A percentile compares a stretch with the other conserved stretches of the same genome.
These are phyloP conservation scores for Leucophenga montana DNA, from an alignment of 2,888 invertebrate species.

Conservation along the genomic window DNA sequence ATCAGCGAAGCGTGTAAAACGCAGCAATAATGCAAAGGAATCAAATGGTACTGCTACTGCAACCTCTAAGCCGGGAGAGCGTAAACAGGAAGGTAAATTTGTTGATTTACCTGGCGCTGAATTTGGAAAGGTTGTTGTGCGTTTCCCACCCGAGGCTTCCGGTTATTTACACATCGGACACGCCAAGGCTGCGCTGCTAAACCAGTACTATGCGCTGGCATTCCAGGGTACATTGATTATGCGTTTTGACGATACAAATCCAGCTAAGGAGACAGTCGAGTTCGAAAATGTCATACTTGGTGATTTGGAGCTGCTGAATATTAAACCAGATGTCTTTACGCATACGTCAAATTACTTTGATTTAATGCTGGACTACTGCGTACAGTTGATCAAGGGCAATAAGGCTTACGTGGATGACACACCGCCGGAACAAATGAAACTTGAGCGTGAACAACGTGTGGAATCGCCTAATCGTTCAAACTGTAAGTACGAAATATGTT, in stretches of 20 bases:
- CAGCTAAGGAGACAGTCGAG: constrained; percentile 97
- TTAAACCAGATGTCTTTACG: constrained; percentile 93
- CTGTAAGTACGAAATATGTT: no score
- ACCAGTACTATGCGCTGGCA: constrained; percentile 95
- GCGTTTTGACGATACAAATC: constrained; percentile 99
- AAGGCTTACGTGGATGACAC: constrained; percentile 98
- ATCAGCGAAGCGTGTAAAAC: constrained; percentile 50
- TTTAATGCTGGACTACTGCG: constrained; percentile 89
- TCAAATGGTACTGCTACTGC: constrained; percentile 45
- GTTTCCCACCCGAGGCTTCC: constrained; percentile 99
- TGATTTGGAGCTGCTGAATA: constrained; percentile 91
- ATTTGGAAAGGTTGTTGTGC: constrained; percentile 96
- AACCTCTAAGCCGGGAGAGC: constrained; percentile 72
- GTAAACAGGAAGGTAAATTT: constrained; percentile 96
- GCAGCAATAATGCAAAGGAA: constrained; percentile 46
- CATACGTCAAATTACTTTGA: constrained; percentile 99
- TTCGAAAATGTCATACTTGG: constrained; percentile 98
- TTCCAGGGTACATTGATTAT: constrained; percentile 96
- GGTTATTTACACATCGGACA: constrained; percentile 99
- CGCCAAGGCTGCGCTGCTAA: constrained; percentile 97
- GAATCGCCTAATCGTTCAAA: constrained; percentile 90
- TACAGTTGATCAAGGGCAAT: constrained; percentile 87
- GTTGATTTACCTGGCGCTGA: constrained; percentile 96
- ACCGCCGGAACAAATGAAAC: constrained; percentile 94
- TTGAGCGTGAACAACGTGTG: constrained; percentile 89